Conservation (phyloP, 2,888 invertebrate genomes). For the Coenonympha glycerion region DNA sequence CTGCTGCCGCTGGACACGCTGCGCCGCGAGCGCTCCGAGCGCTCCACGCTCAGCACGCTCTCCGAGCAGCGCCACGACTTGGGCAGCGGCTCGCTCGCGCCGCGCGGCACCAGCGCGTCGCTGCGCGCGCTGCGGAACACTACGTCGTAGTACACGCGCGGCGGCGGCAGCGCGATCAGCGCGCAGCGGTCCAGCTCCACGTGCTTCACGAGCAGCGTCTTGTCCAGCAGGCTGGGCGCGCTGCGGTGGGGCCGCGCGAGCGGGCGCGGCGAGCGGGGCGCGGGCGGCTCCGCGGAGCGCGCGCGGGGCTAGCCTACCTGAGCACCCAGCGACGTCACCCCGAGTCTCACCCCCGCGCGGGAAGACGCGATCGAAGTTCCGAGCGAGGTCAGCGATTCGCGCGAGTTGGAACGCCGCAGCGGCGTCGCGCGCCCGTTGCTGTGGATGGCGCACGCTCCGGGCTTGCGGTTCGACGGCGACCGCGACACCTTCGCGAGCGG, state of each 20-base stretch:
- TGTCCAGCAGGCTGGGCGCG: slow-evolving; percentile 61
- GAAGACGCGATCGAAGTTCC: slow-evolving; percentile 79
- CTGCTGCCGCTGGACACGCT: slow-evolving; percentile 40
- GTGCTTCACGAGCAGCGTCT: slow-evolving; percentile 63
- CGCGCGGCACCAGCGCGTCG: slow-evolving; percentile 52
- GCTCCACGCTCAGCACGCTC: slow-evolving; percentile 55
- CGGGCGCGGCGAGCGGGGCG: slow-evolving; percentile 43
- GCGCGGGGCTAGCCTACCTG: slow-evolving; percentile 79
- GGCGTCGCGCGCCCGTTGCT: slow-evolving; percentile 78
- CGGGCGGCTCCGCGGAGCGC: slow-evolving; percentile 64
- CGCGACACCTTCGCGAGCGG: slow-evolving; percentile 92
- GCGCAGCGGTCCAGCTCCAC: slow-evolving; percentile 65
- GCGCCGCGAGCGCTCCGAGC: slow-evolving; percentile 49
- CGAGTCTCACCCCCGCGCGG: slow-evolving; percentile 82
- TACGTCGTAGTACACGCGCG: slow-evolving; percentile 63
- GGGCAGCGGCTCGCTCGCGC: slow-evolving; percentile 55
- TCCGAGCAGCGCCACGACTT: slow-evolving; percentile 70
- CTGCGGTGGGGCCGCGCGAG: slow-evolving; percentile 51
- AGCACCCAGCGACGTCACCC: slow-evolving; percentile 80
- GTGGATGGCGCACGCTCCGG: slow-evolving; percentile 79
- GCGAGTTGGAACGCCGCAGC: slow-evolving; percentile 83
- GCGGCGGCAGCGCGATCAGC: slow-evolving; percentile 64
- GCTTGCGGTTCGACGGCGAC: slow-evolving; percentile 84
- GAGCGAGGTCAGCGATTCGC: slow-evolving; percentile 86
- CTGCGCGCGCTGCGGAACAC: slow-evolving; percentile 45